Evolutionary conservation across 1,140 invertebrate genomes (phyloP).

Genomic region (Drosophila pachea): DNA sequence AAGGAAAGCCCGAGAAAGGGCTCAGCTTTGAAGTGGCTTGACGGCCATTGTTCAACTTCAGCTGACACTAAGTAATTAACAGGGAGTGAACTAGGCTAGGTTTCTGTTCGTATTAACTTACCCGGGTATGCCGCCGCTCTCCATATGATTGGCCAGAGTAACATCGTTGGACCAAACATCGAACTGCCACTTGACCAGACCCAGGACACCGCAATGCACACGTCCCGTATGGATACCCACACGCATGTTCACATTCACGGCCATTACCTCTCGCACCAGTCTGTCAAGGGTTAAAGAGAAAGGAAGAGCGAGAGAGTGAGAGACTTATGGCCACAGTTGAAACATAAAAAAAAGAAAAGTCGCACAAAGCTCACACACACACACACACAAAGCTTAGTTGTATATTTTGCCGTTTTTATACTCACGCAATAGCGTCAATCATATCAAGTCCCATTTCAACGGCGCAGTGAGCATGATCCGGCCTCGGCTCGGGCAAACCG

Average conservation of each 20-base stretch:
- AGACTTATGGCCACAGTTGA: background rate
- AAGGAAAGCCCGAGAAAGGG: slow-evolving; percentile 26
- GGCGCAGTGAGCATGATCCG: slow-evolving; percentile 95
- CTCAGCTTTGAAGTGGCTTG: slow-evolving; percentile 43
- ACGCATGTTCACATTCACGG: slow-evolving; percentile 95
- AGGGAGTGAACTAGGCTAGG: slow-evolving; percentile 3
- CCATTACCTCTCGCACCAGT: slow-evolving; percentile 91
- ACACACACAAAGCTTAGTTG: slow-evolving; percentile 29
- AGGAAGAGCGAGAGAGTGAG: slow-evolving; percentile 1
- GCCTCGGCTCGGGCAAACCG: slow-evolving; percentile 91
- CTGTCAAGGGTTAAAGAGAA: slow-evolving; percentile 79
- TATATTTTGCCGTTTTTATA: slow-evolving; percentile 64
- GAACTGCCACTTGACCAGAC: slow-evolving; percentile 89
- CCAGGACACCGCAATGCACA: slow-evolving; percentile 96
- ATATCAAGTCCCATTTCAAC: slow-evolving; percentile 98
- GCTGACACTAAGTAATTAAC: slow-evolving; percentile 44
- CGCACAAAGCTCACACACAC: slow-evolving; percentile 9
- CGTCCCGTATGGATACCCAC: slow-evolving; percentile 96
- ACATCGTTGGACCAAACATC: slow-evolving; percentile 98
- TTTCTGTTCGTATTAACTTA: slow-evolving; percentile 77
- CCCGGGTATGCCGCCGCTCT: slow-evolving; percentile 95
- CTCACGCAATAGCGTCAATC: slow-evolving; percentile 97
- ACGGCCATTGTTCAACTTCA: slow-evolving; percentile 10
- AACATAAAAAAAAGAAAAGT: slow-evolving; percentile 44
- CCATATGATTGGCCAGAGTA: slow-evolving; percentile 97